Conservation (phyloP, 2,113 vertebrate genomes). For the Papio anubis region DNA sequence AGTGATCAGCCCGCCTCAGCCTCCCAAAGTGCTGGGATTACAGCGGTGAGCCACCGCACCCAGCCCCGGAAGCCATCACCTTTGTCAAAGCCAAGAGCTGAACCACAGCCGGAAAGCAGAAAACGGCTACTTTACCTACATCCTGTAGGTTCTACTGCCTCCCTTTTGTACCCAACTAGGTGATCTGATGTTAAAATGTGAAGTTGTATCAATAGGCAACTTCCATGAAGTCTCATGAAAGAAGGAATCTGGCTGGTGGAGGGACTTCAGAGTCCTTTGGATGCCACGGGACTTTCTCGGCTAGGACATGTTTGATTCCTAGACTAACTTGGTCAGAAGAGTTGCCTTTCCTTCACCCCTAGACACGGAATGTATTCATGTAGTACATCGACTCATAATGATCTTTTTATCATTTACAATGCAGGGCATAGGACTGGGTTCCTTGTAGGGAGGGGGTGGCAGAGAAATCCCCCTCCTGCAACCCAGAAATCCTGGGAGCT, state of each 20-base stretch:
- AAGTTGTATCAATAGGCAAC: neutral
- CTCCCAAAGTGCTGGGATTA: too few relatives aligned
- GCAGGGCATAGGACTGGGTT: too few relatives aligned
- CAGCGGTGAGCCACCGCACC: too few relatives aligned
- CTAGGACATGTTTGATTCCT: neutral
- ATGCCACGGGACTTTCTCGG: accelerated
- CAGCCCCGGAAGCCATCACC: too few relatives aligned
- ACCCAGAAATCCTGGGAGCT: neutral
- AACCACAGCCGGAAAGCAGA: neutral
- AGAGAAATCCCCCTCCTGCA: neutral
- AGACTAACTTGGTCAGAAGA: neutral
- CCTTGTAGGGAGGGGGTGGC: too few relatives aligned
- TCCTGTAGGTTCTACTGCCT: neutral
- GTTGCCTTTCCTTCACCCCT: neutral
- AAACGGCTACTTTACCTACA: neutral
- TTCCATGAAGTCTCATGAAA: neutral
- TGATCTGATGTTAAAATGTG: neutral
- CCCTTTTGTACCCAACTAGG: neutral
- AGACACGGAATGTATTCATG: neutral
- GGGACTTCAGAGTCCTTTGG: neutral
- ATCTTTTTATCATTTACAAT: neutral
- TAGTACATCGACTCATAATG: neutral
- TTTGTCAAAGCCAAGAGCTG: neutral
- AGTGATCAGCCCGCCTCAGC: too few relatives aligned
- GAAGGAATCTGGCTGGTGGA: neutral